Evolutionary conservation across 2,888 invertebrate species (phyloP).

Genomic region (Maniola hyperantus): DNA sequence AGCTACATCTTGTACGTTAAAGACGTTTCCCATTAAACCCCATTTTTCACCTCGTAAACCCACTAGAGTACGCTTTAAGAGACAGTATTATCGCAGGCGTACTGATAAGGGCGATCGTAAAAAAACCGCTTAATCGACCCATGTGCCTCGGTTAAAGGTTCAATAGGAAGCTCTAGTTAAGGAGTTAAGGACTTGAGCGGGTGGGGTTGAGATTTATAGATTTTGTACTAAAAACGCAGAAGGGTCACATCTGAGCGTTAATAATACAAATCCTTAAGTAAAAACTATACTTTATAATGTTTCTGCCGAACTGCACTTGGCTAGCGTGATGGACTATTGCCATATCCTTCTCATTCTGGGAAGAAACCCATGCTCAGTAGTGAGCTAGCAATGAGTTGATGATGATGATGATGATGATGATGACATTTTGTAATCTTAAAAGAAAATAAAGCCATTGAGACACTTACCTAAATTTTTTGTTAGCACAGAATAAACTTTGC

Average conservation of each 20-base stretch:
- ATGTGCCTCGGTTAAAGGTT: conserved; percentile 21
- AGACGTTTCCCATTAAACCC: conserved; percentile 30
- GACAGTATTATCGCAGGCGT: conserved; percentile 38
- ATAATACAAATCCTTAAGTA: neutral
- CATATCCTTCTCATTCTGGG: too few relatives aligned
- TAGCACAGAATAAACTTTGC: too few relatives aligned
- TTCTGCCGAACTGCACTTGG: too few relatives aligned
- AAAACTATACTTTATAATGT: neutral
- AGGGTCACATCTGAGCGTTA: neutral
- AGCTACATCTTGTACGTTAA: conserved; percentile 17
- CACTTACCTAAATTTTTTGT: too few relatives aligned
- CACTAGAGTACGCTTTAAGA: conserved; percentile 35
- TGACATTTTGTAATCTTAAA: too few relatives aligned
- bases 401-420: too few relatives aligned
- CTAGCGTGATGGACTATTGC: too few relatives aligned
- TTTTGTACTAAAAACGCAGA: conserved; percentile 1
- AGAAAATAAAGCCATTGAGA: too few relatives aligned
- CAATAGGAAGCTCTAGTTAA: conserved; percentile 10
- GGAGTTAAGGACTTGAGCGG: conserved; percentile 13
- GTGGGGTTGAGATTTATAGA: conserved; percentile 1
- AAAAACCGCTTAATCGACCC: conserved; percentile 39
- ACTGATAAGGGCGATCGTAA: conserved; percentile 40
- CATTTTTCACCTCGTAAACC: conserved; percentile 36
- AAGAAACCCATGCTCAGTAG: too few relatives aligned
- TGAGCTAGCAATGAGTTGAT: too few relatives aligned